Conservation (phyloP, 2,797 vertebrate species). For the Channa striata region DNA sequence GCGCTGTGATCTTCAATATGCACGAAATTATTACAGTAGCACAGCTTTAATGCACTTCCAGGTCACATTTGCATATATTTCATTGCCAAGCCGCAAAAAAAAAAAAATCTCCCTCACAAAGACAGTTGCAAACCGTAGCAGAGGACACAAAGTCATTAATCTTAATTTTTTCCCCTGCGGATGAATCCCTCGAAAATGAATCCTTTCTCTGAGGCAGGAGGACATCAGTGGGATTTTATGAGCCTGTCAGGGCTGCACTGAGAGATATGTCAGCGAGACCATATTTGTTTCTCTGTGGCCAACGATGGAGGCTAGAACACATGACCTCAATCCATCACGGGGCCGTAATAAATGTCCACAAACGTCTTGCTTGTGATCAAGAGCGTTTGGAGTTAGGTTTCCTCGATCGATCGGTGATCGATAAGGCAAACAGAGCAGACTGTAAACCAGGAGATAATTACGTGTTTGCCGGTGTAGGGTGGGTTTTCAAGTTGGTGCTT, state of each 20-base stretch:
- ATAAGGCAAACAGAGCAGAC: slow-evolving; percentile 53
- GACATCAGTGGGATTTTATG: slow-evolving; percentile 62
- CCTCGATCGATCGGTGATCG: slow-evolving; percentile 41
- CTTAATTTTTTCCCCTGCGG: slow-evolving; percentile 44
- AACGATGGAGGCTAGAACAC: slow-evolving; percentile 33
- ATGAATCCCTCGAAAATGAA: slow-evolving; percentile 52
- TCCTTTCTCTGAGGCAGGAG: slow-evolving; percentile 47
- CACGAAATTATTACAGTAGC: slow-evolving; percentile 8
- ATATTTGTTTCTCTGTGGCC: slow-evolving; percentile 59
- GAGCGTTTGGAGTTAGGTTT: slow-evolving; percentile 53
- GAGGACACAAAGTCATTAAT: slow-evolving; percentile 44
- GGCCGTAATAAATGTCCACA: slow-evolving; percentile 49
- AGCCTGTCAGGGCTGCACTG: slow-evolving; percentile 53
- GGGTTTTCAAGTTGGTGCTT: not conserved
- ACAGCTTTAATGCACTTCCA: slow-evolving; percentile 26
- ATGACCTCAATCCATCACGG: slow-evolving; percentile 50
- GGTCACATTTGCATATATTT: slow-evolving; percentile 54
- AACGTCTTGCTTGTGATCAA: slow-evolving; percentile 57
- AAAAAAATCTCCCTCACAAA: slow-evolving; percentile 34
- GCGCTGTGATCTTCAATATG: slow-evolving; percentile 7
- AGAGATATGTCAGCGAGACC: slow-evolving; percentile 47
- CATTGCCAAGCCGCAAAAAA: slow-evolving; percentile 34
- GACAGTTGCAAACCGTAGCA: slow-evolving; percentile 36
- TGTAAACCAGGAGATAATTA: slow-evolving; percentile 55
- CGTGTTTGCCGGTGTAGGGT: not conserved